These are phyloP conservation scores for Alouatta palliata DNA, from an alignment of 2,113 vertebrate genomes.

Conservation along the genomic window DNA sequence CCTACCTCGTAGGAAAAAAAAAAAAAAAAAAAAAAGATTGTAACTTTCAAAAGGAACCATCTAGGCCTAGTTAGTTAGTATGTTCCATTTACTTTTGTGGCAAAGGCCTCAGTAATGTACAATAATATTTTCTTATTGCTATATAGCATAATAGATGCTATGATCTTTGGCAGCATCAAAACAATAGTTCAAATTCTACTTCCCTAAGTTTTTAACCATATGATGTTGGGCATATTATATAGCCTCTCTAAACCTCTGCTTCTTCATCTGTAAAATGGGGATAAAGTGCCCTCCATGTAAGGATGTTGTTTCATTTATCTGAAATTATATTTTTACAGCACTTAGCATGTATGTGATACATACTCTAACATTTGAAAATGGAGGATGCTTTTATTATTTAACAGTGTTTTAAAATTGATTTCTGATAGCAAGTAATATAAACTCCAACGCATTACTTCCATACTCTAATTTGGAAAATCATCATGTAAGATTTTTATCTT, in stretches of 20 bases:
- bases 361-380: background rate
- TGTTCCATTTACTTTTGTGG: background rate
- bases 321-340: background rate
- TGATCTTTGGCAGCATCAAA: conserved; percentile 6
- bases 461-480: conserved; percentile 55
- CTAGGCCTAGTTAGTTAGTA: background rate
- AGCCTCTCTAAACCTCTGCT: background rate
- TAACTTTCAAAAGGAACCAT: background rate
- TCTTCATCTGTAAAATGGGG: conserved; percentile 4
- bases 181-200: background rate
- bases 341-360: background rate
- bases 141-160: background rate
- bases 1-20: background rate
- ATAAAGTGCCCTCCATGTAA: background rate
- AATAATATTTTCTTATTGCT: conserved; percentile 13
- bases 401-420: conserved; percentile 31
- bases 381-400: conserved; percentile 4
- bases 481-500: conserved; percentile 46
- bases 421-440: conserved; percentile 35
- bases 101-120: background rate
- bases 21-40: background rate
- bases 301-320: conserved; percentile 2
- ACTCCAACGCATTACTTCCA: conserved; percentile 22
- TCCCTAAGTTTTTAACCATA: background rate
- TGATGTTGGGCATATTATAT: background rate